Percentiles rank a stretch among this genome's conserved stretches.
phyloP scores from a whole-genome alignment of 53 echinoderm and acorn worm genomes.

The Hippasteria phrygiana region DNA sequence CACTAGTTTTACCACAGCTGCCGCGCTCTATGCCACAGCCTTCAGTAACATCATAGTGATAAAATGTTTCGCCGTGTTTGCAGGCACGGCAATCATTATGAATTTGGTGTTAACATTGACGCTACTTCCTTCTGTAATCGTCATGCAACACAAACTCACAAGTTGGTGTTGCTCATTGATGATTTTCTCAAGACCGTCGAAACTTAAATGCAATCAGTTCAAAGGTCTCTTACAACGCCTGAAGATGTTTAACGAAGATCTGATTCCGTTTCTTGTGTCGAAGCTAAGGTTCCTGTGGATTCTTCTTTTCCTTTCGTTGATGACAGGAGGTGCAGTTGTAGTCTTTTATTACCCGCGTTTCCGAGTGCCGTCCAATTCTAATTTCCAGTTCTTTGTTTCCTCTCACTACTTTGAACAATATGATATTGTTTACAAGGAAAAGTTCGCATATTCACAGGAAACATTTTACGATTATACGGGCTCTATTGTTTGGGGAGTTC shows the following conservation, averaged over 20 bases:
- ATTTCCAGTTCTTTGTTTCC: constrained; percentile 74
- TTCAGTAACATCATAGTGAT: constrained; percentile 85
- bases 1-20: constrained; percentile 87
- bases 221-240: constrained; percentile 11
- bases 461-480: not conserved
- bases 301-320: constrained; percentile 60
- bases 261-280: constrained; percentile 73
- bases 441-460: constrained; percentile 27
- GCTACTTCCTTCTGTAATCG: constrained; percentile 79
- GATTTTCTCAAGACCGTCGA: not conserved
- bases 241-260: constrained; percentile 37
- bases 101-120: constrained; percentile 87
- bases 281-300: constrained; percentile 80
- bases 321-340: constrained; percentile 71
- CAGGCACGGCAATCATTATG: constrained; percentile 86
- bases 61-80: constrained; percentile 84
- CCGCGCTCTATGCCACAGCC: constrained; percentile 76
- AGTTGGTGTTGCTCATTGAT: not conserved
- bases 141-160: constrained; percentile 72
- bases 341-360: constrained; percentile 75
- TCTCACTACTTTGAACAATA: constrained; percentile 82
- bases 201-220: not conserved
- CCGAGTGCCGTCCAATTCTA: constrained; percentile 65
- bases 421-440: constrained; percentile 69
- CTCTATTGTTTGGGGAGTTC: constrained; percentile 73